Evolutionary conservation across 1,140 invertebrate genomes (phyloP).

Genomic region (Paramacrobiotus metropolitanus): DNA sequence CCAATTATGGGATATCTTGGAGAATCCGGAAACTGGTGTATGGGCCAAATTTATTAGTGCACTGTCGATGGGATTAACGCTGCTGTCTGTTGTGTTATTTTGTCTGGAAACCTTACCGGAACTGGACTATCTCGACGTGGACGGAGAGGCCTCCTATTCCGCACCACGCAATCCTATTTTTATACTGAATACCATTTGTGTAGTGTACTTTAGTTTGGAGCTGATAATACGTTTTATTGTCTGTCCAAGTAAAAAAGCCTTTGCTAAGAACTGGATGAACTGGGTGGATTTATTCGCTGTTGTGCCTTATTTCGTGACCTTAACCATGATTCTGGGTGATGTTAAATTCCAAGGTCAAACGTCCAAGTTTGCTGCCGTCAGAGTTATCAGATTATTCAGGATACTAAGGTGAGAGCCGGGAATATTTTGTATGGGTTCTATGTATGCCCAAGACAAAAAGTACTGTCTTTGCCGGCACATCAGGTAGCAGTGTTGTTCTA

Average conservation of each 20-base stretch:
- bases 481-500: no score
- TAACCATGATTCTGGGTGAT: constrained; percentile 90
- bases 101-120: constrained; percentile 97
- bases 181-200: constrained; percentile 90
- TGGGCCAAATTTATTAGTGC: not conserved
- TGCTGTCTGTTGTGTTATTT: constrained; percentile 97
- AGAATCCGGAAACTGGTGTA: not conserved
- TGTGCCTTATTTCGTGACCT: constrained; percentile 97
- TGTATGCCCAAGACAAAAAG: no score
- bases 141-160: constrained; percentile 47
- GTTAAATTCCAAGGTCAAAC: constrained; percentile 16
- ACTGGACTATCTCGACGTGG: constrained; percentile 80
- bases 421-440: no score
- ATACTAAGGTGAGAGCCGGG: constrained; percentile 1
- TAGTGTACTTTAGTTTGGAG: constrained; percentile 82
- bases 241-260: constrained; percentile 91
- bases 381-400: not conserved
- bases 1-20: not conserved
- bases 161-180: constrained; percentile 92
- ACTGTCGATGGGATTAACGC: constrained; percentile 82
- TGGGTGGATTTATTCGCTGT: constrained; percentile 98
- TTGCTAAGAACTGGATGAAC: constrained; percentile 98
- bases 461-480: no score
- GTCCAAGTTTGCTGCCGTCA: not conserved
- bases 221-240: constrained; percentile 90